Evolutionary conservation across 2,888 invertebrate species (phyloP).

Genomic region (Cecidostiba fungosa): DNA sequence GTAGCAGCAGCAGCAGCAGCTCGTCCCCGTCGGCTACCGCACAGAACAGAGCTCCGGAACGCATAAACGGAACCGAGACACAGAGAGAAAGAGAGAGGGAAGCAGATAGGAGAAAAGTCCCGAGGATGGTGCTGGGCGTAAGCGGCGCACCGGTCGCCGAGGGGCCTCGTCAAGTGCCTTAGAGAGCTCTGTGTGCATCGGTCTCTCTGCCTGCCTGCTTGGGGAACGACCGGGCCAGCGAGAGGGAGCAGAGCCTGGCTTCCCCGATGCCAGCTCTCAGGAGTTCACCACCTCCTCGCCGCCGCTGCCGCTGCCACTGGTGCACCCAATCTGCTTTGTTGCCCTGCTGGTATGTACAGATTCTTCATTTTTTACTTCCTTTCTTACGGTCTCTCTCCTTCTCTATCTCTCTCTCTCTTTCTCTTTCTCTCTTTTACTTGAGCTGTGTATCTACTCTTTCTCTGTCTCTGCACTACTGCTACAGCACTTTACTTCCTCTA

Average conservation of each 20-base stretch:
- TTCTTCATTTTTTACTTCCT: not conserved
- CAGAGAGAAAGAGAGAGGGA: conserved; percentile 34
- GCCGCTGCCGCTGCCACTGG: conserved; percentile 7
- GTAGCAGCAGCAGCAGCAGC: not conserved
- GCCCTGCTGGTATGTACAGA: conserved; percentile 40
- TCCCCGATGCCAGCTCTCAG: conserved; percentile 50
- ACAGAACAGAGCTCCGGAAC: not conserved
- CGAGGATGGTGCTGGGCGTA: conserved; percentile 60
- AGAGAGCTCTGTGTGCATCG: conserved; percentile 7
- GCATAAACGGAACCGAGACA: not conserved
- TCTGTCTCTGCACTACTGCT: not conserved
- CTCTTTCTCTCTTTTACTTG: not conserved
- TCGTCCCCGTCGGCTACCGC: not conserved
- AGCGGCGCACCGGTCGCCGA: conserved; percentile 56
- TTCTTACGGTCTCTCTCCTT: not conserved
- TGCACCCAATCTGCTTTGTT: conserved; percentile 8
- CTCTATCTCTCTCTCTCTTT: not conserved
- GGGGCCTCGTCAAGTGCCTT: conserved; percentile 55
- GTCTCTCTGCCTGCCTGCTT: not conserved
- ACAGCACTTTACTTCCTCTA: not conserved
- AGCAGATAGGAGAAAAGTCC: conserved; percentile 16
- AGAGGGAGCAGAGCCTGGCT: conserved; percentile 17
- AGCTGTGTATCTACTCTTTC: not conserved
- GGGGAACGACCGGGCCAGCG: conserved; percentile 5
- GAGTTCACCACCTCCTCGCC: conserved; percentile 24